Percentiles rank a stretch among this genome's conserved stretches.
These are phyloP conservation scores for Thymallus thymallus DNA, from an alignment of 2,113 vertebrate species.

Conservation along the genomic window DNA sequence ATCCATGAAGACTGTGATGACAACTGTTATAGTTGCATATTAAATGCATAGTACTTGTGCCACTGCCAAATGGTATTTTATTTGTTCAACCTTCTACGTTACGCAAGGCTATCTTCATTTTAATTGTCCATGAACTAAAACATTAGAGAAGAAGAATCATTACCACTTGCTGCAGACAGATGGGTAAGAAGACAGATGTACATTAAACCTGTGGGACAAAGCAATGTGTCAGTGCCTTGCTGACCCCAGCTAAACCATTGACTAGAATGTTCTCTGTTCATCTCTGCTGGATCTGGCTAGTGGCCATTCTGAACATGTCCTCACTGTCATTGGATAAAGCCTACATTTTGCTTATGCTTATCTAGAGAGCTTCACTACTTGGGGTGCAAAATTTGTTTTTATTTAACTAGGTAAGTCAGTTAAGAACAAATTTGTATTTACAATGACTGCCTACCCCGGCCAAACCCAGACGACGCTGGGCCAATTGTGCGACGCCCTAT, in stretches of 20 bases:
- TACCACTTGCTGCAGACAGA: neutral
- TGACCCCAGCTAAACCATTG: conserved; percentile 51
- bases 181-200: neutral
- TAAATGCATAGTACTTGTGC: no score
- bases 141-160: neutral
- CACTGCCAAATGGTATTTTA: no score
- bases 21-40: no score
- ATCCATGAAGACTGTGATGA: neutral
- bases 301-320: conserved; percentile 12
- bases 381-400: no score
- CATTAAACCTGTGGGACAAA: conserved; percentile 23
- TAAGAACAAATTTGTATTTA: no score
- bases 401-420: no score
- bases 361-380: neutral
- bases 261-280: conserved; percentile 54
- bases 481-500: no score
- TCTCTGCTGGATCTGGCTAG: conserved; percentile 33
- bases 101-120: neutral
- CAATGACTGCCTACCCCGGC: no score
- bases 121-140: neutral
- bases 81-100: neutral
- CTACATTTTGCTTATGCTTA: neutral
- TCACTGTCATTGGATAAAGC: neutral
- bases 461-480: no score
- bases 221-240: conserved; percentile 22